Percentiles rank a stretch among this genome's conserved stretches.
Conservation (phyloP, 2,888 invertebrate species). For the Microplitis deprimator region DNA sequence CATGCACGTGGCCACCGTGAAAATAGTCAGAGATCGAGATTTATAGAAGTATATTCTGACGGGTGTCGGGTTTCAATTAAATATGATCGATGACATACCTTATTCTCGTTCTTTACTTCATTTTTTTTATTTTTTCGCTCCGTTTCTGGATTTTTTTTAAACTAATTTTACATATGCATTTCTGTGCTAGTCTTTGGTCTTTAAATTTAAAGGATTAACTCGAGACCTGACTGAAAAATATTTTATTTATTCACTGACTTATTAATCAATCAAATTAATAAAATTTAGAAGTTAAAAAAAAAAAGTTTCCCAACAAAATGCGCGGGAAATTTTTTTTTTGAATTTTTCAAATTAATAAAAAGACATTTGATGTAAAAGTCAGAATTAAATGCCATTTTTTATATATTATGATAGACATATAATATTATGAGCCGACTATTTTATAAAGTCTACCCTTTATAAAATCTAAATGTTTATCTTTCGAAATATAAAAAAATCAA, state of each 20-base stretch:
- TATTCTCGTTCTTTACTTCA: slow-evolving; percentile 25
- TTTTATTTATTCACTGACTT: too few relatives aligned
- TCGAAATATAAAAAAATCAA: background rate
- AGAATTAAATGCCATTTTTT: too few relatives aligned
- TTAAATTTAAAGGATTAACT: too few relatives aligned
- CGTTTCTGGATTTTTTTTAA: background rate
- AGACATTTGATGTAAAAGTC: too few relatives aligned
- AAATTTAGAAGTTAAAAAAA: too few relatives aligned
- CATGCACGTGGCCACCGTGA: slow-evolving; percentile 43
- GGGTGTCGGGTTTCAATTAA: slow-evolving; percentile 65
- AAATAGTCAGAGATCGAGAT: slow-evolving; percentile 54
- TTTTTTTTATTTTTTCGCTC: slow-evolving; percentile 15
- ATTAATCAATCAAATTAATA: too few relatives aligned
- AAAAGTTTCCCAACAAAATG: too few relatives aligned
- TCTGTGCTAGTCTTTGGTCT: background rate
- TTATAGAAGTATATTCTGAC: slow-evolving; percentile 56
- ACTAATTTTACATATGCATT: background rate
- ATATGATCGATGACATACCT: slow-evolving; percentile 63
- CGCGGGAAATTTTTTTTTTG: too few relatives aligned
- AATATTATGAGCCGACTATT: too few relatives aligned
- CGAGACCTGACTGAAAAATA: too few relatives aligned
- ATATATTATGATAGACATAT: too few relatives aligned
- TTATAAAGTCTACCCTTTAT: background rate
- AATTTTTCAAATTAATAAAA: too few relatives aligned
- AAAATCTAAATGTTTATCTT: background rate